phyloP scores from a whole-genome alignment of 2,888 invertebrate genomes.

The Agrenia bidenticulata region DNA sequence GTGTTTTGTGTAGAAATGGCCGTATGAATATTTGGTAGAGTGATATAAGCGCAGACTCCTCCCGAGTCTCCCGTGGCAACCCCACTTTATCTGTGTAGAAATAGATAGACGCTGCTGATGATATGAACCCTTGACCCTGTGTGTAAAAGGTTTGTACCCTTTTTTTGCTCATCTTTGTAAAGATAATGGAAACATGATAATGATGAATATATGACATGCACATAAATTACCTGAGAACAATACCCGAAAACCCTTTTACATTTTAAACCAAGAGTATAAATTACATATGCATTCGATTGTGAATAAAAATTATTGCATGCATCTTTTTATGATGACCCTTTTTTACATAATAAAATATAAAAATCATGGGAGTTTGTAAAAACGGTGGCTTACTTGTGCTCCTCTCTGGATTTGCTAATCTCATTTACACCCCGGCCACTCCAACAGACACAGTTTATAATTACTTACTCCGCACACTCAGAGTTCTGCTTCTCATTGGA shows the following conservation, averaged over 20 bases:
- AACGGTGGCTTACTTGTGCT: no score
- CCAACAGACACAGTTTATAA: not conserved
- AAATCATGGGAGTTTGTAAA: no score
- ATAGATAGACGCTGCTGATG: no score
- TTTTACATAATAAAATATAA: not conserved
- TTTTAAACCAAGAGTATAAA: slow-evolving; percentile 13
- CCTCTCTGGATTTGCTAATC: not conserved
- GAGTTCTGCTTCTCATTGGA: no score
- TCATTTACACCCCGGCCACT: slow-evolving; percentile 16
- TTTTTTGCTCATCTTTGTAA: slow-evolving; percentile 9
- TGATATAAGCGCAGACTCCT: no score
- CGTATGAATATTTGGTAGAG: no score
- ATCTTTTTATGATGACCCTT: slow-evolving; percentile 13
- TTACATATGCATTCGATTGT: slow-evolving; percentile 18
- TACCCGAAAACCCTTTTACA: slow-evolving; percentile 4
- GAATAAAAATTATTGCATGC: not conserved
- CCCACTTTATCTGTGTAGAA: no score
- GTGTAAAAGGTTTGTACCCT: no score
- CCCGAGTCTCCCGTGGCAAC: no score
- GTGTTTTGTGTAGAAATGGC: no score
- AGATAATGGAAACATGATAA: slow-evolving; percentile 21
- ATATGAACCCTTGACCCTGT: no score
- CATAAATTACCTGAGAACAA: slow-evolving; percentile 24
- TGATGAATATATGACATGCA: slow-evolving; percentile 22
- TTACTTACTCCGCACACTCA: slow-evolving; percentile 18